Evolutionary conservation across 2,888 invertebrate genomes (phyloP).

Genomic region (Lasiommata megera): DNA sequence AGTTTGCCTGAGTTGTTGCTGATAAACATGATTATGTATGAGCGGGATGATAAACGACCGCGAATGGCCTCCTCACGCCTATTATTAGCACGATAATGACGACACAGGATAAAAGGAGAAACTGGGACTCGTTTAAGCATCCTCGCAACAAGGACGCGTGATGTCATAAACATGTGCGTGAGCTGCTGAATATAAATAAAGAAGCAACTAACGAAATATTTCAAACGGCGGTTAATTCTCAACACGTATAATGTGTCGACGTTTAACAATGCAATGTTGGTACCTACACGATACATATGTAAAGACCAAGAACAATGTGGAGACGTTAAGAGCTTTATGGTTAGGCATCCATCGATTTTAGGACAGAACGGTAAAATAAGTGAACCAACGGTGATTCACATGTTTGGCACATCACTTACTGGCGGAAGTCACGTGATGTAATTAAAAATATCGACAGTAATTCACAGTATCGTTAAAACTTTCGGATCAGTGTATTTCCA

Average conservation of each 20-base stretch:
- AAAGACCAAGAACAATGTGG: slow-evolving; percentile 11
- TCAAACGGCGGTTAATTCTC: slow-evolving; percentile 49
- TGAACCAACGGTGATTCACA: slow-evolving; percentile 19
- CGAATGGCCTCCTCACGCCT: slow-evolving; percentile 41
- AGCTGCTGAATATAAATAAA: slow-evolving; percentile 59
- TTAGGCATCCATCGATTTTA: slow-evolving; percentile 11
- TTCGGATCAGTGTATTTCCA: background rate
- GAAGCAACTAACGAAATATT: slow-evolving; percentile 42
- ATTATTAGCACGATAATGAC: slow-evolving; percentile 64
- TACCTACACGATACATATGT: slow-evolving; percentile 1
- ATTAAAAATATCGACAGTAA: slow-evolving; percentile 7
- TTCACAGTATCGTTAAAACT: background rate
- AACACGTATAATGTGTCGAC: slow-evolving; percentile 58
- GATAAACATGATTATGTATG: background rate
- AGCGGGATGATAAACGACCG: background rate
- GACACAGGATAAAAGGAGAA: slow-evolving; percentile 73
- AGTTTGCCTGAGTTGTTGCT: no score
- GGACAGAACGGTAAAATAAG: slow-evolving; percentile 26
- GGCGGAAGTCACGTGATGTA: slow-evolving; percentile 22
- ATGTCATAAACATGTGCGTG: slow-evolving; percentile 63
- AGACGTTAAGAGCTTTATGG: slow-evolving; percentile 5
- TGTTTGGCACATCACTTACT: slow-evolving; percentile 27
- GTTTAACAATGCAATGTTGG: slow-evolving; percentile 33
- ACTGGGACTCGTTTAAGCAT: slow-evolving; percentile 66
- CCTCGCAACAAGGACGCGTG: slow-evolving; percentile 74